Evolutionary conservation across 2,888 invertebrate species (phyloP).

Genomic region (Mythimna impura): DNA sequence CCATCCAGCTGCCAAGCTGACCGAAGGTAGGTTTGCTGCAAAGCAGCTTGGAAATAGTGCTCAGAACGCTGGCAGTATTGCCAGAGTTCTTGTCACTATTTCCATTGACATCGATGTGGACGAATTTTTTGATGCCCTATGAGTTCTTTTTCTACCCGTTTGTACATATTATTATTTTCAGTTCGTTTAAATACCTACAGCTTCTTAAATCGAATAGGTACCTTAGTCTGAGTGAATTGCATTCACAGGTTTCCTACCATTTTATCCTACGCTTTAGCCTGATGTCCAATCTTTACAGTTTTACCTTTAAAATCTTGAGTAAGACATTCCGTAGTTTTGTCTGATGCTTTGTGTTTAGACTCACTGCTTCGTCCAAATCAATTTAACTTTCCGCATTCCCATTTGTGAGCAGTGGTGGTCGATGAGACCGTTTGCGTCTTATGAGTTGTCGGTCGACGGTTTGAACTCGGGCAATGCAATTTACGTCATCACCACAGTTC

Average conservation of each 20-base stretch:
- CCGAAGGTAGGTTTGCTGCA: no score
- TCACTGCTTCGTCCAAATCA: not conserved
- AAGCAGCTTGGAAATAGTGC: no score
- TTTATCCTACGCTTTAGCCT: not conserved
- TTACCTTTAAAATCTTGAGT: conserved; percentile 1
- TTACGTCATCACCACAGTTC: not conserved
- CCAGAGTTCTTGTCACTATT: no score
- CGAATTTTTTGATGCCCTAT: no score
- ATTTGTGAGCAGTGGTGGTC: not conserved
- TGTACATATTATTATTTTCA: no score
- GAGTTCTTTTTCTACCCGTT: no score
- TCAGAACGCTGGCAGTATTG: no score
- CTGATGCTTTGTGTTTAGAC: not conserved
- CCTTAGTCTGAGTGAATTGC: not conserved
- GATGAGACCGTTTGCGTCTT: not conserved
- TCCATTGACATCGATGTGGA: no score
- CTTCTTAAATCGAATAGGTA: not conserved
- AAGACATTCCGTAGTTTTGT: not conserved
- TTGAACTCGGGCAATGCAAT: not conserved
- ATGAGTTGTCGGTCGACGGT: not conserved
- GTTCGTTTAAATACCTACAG: no score
- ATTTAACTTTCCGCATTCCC: conserved; percentile 36
- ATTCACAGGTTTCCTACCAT: not conserved
- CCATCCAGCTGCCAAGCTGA: no score
- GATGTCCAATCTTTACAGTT: not conserved